A percentile compares a stretch with the other conserved stretches of the same genome.
phyloP scores from a whole-genome alignment of 1,140 invertebrate species.

The Heliothis virescens region DNA sequence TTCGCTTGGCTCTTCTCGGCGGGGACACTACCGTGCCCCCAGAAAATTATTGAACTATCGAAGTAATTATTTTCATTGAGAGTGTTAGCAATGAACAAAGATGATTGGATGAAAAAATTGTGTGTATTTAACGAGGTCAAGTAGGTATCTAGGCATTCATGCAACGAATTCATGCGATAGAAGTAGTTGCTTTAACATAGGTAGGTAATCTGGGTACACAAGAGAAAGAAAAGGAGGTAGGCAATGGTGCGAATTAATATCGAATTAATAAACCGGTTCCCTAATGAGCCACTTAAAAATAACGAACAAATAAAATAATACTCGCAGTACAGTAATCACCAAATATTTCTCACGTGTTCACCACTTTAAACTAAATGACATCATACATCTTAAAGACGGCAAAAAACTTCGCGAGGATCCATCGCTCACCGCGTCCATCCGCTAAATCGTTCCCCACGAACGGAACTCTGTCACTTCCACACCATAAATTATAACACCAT shows the following conservation, averaged over 20 bases:
- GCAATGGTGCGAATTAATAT: not conserved
- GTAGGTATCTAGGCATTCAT: too few species aligned
- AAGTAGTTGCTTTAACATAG: too few species aligned
- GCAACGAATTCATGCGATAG: too few species aligned
- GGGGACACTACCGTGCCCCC: too few species aligned
- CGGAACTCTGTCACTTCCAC: conserved; percentile 76
- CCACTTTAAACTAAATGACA: conserved; percentile 32
- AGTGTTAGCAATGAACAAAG: too few species aligned
- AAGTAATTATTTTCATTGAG: too few species aligned
- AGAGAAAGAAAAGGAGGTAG: not conserved
- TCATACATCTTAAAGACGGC: conserved; percentile 11
- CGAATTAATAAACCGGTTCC: not conserved
- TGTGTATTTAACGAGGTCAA: too few species aligned
- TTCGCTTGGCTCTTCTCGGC: too few species aligned
- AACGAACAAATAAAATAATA: conserved; percentile 7
- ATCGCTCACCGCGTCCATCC: conserved; percentile 52
- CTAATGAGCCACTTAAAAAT: not conserved
- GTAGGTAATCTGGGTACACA: not conserved
- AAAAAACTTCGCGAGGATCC: conserved; percentile 39
- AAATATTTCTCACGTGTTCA: conserved; percentile 13
- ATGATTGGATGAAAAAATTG: too few species aligned
- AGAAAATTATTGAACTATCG: too few species aligned
- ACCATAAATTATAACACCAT: conserved; percentile 79
- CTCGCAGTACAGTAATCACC: conserved; percentile 30
- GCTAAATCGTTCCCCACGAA: conserved; percentile 57